phyloP scores from a whole-genome alignment of 2,113 vertebrate species.

The Macquaria ambigua region DNA sequence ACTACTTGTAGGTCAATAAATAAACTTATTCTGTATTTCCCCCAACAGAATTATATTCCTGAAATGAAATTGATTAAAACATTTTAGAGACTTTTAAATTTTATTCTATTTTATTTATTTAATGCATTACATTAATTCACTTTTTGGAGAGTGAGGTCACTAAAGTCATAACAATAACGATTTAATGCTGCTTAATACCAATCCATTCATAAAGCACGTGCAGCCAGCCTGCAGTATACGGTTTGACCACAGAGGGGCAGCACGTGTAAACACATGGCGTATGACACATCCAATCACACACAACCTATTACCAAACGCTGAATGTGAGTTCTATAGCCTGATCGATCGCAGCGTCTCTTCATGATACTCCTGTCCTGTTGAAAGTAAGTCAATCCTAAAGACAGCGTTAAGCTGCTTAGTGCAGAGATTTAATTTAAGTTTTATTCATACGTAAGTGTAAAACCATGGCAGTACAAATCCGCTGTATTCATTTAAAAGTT shows the following conservation, averaged over 20 bases:
- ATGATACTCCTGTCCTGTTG: not conserved
- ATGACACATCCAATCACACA: slow-evolving; percentile 9
- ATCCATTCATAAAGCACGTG: not conserved
- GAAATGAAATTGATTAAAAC: not conserved
- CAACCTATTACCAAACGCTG: slow-evolving; percentile 47
- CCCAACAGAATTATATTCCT: not conserved
- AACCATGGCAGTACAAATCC: not conserved
- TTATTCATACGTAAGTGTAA: not conserved
- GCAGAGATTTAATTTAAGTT: fast-evolving
- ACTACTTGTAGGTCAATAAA: not conserved
- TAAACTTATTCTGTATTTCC: not conserved
- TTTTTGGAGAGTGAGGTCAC: too few relatives aligned
- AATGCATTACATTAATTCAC: too few relatives aligned
- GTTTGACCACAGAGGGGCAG: slow-evolving; percentile 26
- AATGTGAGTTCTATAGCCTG: not conserved
- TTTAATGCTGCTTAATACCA: too few relatives aligned
- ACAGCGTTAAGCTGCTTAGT: fast-evolving
- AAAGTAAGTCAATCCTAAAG: not conserved
- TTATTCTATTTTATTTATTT: too few relatives aligned
- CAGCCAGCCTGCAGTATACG: slow-evolving; percentile 9
- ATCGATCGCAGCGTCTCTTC: not conserved
- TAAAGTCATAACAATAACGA: too few relatives aligned
- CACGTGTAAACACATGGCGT: slow-evolving; percentile 35
- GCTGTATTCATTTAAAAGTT: not conserved
- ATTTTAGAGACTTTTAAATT: not conserved